These are phyloP conservation scores for Aleiodes alternator DNA, from an alignment of 2,888 invertebrate genomes.

Conservation along the genomic window DNA sequence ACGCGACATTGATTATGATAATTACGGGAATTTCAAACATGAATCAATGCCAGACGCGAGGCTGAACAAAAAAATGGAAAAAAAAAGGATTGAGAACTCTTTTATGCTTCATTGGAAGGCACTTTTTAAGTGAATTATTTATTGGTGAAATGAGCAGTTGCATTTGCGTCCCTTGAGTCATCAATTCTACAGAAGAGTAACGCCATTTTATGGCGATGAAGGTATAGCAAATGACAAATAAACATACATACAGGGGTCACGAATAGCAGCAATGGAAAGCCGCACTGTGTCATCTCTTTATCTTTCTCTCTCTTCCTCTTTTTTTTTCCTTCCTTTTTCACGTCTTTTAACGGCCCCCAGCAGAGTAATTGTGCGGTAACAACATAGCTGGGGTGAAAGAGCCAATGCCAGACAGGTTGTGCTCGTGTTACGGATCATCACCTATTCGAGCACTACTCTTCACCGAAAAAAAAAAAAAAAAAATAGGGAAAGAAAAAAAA, in stretches of 20 bases:
- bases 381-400: constrained; percentile 37
- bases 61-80: too few relatives aligned
- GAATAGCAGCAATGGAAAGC: constrained; percentile 18
- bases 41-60: constrained; percentile 1
- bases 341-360: constrained; percentile 60
- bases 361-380: constrained; percentile 65
- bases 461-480: not conserved
- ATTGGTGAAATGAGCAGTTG: constrained; percentile 8
- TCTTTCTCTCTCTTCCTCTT: not conserved
- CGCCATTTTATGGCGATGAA: constrained; percentile 20
- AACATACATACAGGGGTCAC: constrained; percentile 44
- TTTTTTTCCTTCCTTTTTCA: too few relatives aligned
- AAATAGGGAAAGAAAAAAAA: not conserved
- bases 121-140: not conserved
- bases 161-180: constrained; percentile 5
- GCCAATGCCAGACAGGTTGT: constrained; percentile 43
- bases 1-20: constrained; percentile 34
- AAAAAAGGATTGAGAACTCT: not conserved
- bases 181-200: constrained; percentile 12
- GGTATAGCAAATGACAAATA: constrained; percentile 41
- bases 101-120: not conserved
- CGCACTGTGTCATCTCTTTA: not conserved
- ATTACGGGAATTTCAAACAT: not conserved
- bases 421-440: constrained; percentile 43
- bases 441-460: constrained; percentile 19